phyloP scores from a whole-genome alignment of 2,797 vertebrate species.

The Synanceia verrucosa region DNA sequence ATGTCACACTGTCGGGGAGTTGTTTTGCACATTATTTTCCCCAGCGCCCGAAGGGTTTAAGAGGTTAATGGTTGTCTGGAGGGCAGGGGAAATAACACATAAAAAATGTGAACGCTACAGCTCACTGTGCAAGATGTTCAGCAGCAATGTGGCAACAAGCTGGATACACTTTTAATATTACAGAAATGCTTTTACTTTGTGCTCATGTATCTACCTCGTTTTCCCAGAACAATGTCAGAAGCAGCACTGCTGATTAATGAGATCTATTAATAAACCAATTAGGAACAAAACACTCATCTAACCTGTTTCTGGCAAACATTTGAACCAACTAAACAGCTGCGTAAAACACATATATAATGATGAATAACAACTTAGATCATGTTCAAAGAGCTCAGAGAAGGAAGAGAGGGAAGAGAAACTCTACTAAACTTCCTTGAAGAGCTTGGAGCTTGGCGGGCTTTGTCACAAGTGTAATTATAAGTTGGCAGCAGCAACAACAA shows the following conservation, averaged over 20 bases:
- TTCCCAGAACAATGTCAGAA: not conserved
- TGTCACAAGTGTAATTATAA: not conserved
- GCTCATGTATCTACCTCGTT: not conserved
- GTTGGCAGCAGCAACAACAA: not conserved
- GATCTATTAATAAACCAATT: conserved; percentile 24
- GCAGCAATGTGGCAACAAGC: conserved; percentile 1
- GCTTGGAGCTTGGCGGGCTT: not conserved
- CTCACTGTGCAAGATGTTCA: conserved; percentile 19
- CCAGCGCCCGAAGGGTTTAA: conserved; percentile 10
- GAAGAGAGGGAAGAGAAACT: not conserved
- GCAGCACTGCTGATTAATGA: conserved; percentile 28
- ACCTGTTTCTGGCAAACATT: conserved; percentile 18
- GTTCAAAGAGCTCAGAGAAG: not conserved
- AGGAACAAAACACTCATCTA: conserved; percentile 6
- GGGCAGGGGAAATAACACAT: conserved; percentile 15
- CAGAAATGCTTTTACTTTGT: not conserved
- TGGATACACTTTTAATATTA: not conserved
- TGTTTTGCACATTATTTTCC: conserved; percentile 25
- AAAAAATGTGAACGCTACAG: conserved; percentile 14
- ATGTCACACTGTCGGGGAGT: conserved; percentile 6
- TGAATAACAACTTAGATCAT: not conserved
- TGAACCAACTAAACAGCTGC: conserved; percentile 1
- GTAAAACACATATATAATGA: not conserved
- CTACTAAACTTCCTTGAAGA: not conserved
- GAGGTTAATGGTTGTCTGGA: conserved; percentile 38